A percentile compares a stretch with the other conserved stretches of the same genome.
These are phyloP conservation scores for Coenobita brevimanus DNA, from an alignment of 1,140 invertebrate genomes.

Conservation along the genomic window DNA sequence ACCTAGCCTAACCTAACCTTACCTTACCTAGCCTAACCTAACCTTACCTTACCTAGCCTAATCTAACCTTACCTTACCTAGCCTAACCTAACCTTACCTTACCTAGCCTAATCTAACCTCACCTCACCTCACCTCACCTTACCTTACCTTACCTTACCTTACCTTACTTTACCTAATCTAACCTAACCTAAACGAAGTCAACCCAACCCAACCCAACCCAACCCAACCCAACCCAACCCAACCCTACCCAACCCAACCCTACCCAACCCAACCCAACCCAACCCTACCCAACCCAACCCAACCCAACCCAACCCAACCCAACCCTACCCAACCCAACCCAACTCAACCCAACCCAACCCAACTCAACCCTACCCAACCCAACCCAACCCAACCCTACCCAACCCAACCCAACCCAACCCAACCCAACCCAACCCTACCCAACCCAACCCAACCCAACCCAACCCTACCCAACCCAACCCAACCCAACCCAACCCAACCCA, in stretches of 20 bases:
- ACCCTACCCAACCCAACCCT: neutral
- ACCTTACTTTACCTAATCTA: neutral
- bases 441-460: neutral
- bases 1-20: too few species aligned
- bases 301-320: neutral
- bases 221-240: neutral
- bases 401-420: neutral
- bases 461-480: slow-evolving; percentile 1
- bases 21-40: slow-evolving; percentile 37
- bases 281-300: neutral
- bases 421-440: neutral
- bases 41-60: slow-evolving; percentile 35
- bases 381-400: neutral
- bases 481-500: neutral
- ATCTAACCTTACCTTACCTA: slow-evolving; percentile 6
- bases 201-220: neutral
- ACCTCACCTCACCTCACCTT: neutral
- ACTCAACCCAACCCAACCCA: neutral
- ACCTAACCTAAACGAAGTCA: too few species aligned
- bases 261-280: neutral
- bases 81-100: slow-evolving; percentile 37
- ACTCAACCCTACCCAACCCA: slow-evolving; percentile 2
- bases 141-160: neutral
- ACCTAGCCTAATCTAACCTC: slow-evolving; percentile 10
- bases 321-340: neutral